These are phyloP conservation scores for Ips nitidus DNA, from an alignment of 1,140 invertebrate species.

Conservation along the genomic window DNA sequence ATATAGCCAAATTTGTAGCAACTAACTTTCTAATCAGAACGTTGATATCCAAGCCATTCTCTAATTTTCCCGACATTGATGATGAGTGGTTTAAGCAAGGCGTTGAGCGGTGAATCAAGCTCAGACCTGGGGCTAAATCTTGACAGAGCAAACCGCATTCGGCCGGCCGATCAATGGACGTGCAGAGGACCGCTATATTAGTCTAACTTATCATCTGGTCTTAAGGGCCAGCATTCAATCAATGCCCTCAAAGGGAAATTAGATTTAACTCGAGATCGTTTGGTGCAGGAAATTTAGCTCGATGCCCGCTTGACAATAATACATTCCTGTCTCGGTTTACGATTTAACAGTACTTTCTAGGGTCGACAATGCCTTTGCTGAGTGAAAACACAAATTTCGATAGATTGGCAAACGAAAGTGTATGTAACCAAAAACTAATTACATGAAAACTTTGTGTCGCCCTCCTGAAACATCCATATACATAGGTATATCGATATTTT, in stretches of 20 bases:
- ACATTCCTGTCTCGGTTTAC: not conserved
- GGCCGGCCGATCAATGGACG: conserved; percentile 24
- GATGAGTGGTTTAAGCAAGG: not conserved
- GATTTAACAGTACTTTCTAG: not conserved
- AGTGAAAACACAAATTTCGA: too few species aligned
- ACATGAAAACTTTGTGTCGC: conserved; percentile 2
- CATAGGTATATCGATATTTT: conserved; percentile 5
- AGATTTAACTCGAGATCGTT: conserved; percentile 29
- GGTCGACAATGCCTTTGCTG: not conserved
- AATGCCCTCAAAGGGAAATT: conserved; percentile 43
- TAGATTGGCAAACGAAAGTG: too few species aligned
- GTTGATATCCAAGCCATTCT: too few species aligned
- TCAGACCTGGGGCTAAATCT: conserved; percentile 38
- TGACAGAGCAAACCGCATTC: conserved; percentile 39
- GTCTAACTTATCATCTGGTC: conserved; percentile 41
- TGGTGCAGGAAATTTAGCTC: conserved; percentile 28
- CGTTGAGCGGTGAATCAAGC: conserved; percentile 39
- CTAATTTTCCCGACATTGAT: too few species aligned
- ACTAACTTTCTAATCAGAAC: too few species aligned
- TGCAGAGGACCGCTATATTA: conserved; percentile 37
- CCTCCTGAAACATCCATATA: conserved; percentile 11
- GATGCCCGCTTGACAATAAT: conserved; percentile 29
- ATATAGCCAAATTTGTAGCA: too few species aligned
- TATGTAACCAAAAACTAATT: conserved; percentile 19
- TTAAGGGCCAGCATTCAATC: conserved; percentile 38